Conservation (phyloP, 2,113 vertebrate species). For the Sarotherodon lohbergeri region DNA sequence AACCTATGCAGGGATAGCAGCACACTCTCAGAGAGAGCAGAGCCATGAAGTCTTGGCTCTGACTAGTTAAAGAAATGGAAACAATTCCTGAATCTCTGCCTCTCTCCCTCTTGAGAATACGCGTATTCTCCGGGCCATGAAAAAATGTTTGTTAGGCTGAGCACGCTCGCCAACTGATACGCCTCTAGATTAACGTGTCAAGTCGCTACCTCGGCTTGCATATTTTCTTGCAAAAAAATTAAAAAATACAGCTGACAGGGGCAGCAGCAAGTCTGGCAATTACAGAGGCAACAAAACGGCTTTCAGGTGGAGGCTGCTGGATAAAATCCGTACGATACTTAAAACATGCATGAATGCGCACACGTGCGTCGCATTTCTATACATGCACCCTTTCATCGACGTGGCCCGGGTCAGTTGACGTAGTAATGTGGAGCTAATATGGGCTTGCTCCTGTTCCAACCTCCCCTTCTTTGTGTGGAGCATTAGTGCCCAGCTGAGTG, state of each 20-base stretch:
- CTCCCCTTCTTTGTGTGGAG: background rate
- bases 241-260: background rate
- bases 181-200: slow-evolving; percentile 1
- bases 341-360: background rate
- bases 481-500: slow-evolving; percentile 38
- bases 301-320: background rate
- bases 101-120: background rate
- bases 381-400: background rate
- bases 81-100: background rate
- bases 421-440: background rate
- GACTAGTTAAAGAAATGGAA: slow-evolving; percentile 45
- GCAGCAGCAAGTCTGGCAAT: background rate
- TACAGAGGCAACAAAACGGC: slow-evolving; percentile 10
- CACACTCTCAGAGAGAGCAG: slow-evolving; percentile 38
- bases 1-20: slow-evolving; percentile 44
- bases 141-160: background rate
- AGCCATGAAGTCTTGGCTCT: slow-evolving; percentile 4
- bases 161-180: background rate
- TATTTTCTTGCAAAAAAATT: background rate
- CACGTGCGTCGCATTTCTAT: background rate
- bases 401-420: background rate
- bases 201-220: background rate
- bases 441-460: background rate
- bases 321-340: background rate
- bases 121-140: background rate